A percentile compares a stretch with the other conserved stretches of the same genome.
phyloP scores from a whole-genome alignment of 2,113 vertebrate genomes.

The Andinoacara biseriatus region DNA sequence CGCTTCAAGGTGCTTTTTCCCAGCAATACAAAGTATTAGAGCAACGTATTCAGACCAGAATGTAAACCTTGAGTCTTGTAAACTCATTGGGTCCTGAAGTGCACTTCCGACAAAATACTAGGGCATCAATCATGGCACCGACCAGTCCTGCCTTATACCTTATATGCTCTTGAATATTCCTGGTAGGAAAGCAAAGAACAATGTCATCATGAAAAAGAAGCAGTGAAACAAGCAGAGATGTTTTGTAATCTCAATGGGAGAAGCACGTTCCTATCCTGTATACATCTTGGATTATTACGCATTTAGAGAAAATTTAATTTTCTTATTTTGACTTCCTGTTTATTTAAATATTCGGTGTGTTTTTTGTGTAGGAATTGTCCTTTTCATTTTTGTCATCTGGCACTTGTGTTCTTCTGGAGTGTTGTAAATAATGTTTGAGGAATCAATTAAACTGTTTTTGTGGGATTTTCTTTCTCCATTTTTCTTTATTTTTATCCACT shows the following conservation, averaged over 20 bases:
- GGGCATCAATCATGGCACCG: conserved; percentile 47
- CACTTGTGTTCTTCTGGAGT: conserved; percentile 67
- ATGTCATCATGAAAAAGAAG: conserved; percentile 12
- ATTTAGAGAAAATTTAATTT: conserved; percentile 46
- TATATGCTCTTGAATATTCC: conserved; percentile 31
- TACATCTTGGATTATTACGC: conserved; percentile 63
- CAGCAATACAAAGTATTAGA: conserved; percentile 25
- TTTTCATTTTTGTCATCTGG: conserved; percentile 59
- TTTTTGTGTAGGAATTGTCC: conserved; percentile 52
- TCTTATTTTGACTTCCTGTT: conserved; percentile 50
- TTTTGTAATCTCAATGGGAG: conserved; percentile 58
- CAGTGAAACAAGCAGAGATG: conserved; percentile 38
- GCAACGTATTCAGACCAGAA: conserved; percentile 50
- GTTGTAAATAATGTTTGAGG: conserved; percentile 76
- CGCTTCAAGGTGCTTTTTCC: neutral
- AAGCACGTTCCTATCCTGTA: conserved; percentile 74
- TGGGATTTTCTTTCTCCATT: conserved; percentile 39
- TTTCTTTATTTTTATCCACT: neutral
- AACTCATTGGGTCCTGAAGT: conserved; percentile 55
- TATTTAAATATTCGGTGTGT: conserved; percentile 69
- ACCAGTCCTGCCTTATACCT: conserved; percentile 66
- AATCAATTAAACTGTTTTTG: conserved; percentile 71
- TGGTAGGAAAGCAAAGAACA: conserved; percentile 39
- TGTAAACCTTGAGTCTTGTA: conserved; percentile 52
- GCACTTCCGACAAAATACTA: conserved; percentile 58